Conservation (phyloP, 1,140 invertebrate species). For the Glomeris maerens region DNA sequence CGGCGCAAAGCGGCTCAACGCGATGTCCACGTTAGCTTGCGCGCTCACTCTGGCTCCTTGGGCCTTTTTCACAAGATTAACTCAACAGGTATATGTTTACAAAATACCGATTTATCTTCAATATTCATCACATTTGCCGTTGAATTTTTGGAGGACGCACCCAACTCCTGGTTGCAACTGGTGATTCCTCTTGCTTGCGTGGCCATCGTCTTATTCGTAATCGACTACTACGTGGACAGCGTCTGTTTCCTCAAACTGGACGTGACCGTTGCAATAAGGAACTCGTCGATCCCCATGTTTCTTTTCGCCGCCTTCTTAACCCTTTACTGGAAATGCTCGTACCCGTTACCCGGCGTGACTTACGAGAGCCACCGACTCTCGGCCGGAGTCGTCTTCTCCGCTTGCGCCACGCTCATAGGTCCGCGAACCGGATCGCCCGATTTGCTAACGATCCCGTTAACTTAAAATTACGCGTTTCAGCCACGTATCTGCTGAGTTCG, state of each 20-base stretch:
- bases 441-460: too few species aligned
- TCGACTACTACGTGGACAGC: conserved; percentile 33
- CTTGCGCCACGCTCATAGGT: too few species aligned
- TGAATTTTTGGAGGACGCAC: conserved; percentile 21
- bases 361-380: too few species aligned
- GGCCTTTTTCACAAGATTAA: conserved; percentile 23
- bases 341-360: too few species aligned
- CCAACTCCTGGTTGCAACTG: conserved; percentile 25
- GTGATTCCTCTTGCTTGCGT: conserved; percentile 27
- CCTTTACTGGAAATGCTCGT: too few species aligned
- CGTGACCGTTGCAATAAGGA: too few species aligned
- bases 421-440: too few species aligned
- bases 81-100: too few species aligned
- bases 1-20: conserved; percentile 33
- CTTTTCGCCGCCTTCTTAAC: too few species aligned
- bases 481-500: conserved; percentile 29
- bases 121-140: conserved; percentile 2
- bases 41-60: conserved; percentile 29
- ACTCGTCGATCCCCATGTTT: too few species aligned
- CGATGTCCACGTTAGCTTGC: conserved; percentile 30
- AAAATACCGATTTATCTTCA: conserved; percentile 7
- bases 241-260: conserved; percentile 27
- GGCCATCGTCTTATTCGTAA: conserved; percentile 27
- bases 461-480: too few species aligned
- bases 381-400: too few species aligned